Base-by-base conservation (phyloP, 2,797 vertebrate genomes). In the Xenops minutus region DNA sequence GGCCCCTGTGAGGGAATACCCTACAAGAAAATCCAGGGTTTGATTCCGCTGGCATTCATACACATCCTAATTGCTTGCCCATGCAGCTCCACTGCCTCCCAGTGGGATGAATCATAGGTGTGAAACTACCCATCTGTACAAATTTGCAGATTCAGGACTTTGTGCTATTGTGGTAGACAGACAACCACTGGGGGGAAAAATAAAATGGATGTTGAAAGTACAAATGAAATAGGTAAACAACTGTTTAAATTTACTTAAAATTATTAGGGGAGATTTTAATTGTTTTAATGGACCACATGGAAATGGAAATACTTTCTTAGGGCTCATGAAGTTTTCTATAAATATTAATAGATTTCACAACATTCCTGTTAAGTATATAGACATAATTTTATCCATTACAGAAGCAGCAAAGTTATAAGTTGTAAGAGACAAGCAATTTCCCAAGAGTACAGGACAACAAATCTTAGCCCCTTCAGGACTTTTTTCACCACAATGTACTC, bases 91-190 rank as follows among this genome's bases (percentile, higher is more conserved):
- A 0, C 34, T 76, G 74, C 46, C 44, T 87, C 91, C 85, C 88
- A 6, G 67, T n/a, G 85, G 77, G 93, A 94, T 1, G 0, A 52
- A 78, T 77, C 7, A 0, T 66, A 85, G 80, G 90, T 82, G 67
- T 61, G 80, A 36, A 84, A 85, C 86, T 87, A 61, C 78, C 88
- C 93, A 77, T 88, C 90, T 93, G 63, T 56, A 49, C 0, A 0
- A 41, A 85, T 92, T 79, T 95, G 92, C 88, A 91, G 77, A 93
- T 80, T 95, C 92, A 96, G 92, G 78, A 74, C 58, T 91, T 83
- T 20, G 36, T 80, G 68, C 49, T 68, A 7, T 32, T 91, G 84
- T 37, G 3, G 43, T 14, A 79, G 81, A 58, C 68, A 72, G 64
- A 34, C 92, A 92, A 34, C 27, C 48, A 39, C 92, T 43, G 49